phyloP scores from a whole-genome alignment of 2,797 vertebrate genomes.

The Ispidina lecontei region DNA sequence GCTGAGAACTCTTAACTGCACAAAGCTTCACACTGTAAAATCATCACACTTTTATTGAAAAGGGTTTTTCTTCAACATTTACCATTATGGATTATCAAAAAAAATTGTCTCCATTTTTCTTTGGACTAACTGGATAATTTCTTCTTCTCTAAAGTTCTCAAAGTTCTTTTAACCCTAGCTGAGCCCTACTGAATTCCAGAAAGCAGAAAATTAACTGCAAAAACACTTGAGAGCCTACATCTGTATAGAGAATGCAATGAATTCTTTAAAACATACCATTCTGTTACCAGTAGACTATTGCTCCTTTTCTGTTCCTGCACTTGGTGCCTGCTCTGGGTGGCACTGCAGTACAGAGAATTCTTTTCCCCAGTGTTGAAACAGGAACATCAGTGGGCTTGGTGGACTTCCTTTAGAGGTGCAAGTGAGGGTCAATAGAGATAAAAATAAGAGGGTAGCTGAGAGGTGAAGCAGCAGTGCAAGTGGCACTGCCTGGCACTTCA shows the following conservation, averaged over 20 bases:
- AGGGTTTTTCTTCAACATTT: neutral
- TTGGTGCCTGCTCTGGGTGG: conserved; percentile 54
- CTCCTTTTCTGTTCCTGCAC: neutral
- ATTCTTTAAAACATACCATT: neutral
- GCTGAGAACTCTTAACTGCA: neutral
- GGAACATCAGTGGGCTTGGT: neutral
- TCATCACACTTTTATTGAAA: neutral
- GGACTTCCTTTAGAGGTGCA: neutral
- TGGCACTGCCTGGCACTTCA: neutral
- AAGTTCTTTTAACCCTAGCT: neutral
- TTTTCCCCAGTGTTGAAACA: neutral
- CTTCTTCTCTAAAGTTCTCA: neutral
- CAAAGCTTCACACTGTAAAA: neutral
- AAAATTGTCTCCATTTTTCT: neutral
- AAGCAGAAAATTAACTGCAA: neutral
- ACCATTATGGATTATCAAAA: neutral
- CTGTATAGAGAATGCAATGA: neutral
- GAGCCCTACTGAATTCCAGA: neutral
- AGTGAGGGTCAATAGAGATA: neutral
- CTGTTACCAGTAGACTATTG: neutral
- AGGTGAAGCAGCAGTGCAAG: neutral
- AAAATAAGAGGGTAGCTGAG: neutral
- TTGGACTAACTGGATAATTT: neutral
- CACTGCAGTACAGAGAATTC: conserved; percentile 46
- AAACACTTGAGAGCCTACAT: neutral